phyloP scores from a whole-genome alignment of 1,140 invertebrate genomes.

The Neodiprion pinetum region DNA sequence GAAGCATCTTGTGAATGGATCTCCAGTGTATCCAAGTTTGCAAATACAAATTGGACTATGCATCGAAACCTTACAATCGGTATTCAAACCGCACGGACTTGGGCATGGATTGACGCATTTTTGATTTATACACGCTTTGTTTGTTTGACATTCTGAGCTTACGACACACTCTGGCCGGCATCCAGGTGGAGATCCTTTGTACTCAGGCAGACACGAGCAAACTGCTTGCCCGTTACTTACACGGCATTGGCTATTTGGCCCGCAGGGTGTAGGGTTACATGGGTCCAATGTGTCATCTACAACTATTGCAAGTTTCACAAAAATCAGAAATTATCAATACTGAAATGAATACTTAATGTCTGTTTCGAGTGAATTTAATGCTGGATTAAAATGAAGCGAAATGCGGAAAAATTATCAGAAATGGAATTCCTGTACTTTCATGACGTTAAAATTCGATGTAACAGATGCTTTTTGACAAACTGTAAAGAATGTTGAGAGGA shows the following conservation, averaged over 20 bases:
- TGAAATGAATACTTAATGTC: not conserved
- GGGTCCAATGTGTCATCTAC: slow-evolving; percentile 58
- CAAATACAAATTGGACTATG: slow-evolving; percentile 62
- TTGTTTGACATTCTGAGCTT: slow-evolving; percentile 59
- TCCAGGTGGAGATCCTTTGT: slow-evolving; percentile 53
- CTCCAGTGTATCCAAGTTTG: slow-evolving; percentile 59
- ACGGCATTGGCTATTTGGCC: slow-evolving; percentile 73
- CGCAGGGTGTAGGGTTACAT: slow-evolving; percentile 72
- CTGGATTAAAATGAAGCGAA: too few relatives aligned
- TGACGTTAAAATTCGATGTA: too few relatives aligned
- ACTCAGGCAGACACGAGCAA: slow-evolving; percentile 71
- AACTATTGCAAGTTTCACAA: slow-evolving; percentile 41
- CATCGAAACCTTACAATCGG: slow-evolving; percentile 53
- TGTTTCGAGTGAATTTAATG: not conserved
- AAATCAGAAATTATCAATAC: slow-evolving; percentile 21
- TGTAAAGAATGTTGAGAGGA: too few relatives aligned
- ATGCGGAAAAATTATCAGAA: too few relatives aligned
- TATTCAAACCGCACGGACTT: slow-evolving; percentile 62
- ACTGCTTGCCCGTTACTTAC: slow-evolving; percentile 68
- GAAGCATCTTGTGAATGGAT: slow-evolving; percentile 63
- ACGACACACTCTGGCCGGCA: slow-evolving; percentile 61
- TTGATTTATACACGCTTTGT: slow-evolving; percentile 61
- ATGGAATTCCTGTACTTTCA: too few relatives aligned
- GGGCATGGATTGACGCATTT: slow-evolving; percentile 62
- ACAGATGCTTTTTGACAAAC: too few relatives aligned